Evolutionary conservation across 2,797 vertebrate genomes (phyloP).

Genomic region (Fundulus diaphanus): DNA sequence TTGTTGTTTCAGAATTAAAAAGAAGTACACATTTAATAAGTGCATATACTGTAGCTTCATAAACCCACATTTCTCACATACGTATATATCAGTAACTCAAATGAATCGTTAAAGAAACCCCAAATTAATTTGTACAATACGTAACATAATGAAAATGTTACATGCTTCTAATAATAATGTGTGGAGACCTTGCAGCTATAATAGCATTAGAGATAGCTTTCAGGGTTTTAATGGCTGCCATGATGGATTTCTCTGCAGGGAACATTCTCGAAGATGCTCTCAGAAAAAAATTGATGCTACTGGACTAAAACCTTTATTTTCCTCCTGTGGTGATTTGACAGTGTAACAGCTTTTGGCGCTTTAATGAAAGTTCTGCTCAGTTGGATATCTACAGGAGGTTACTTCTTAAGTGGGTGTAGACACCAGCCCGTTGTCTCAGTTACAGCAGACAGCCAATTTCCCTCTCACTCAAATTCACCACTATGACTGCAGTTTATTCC

Average conservation of each 20-base stretch:
- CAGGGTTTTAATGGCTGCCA: not conserved
- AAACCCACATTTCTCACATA: not conserved
- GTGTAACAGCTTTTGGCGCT: not conserved
- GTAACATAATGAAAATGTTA: not conserved
- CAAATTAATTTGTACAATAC: not conserved
- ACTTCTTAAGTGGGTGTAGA: conserved; percentile 9
- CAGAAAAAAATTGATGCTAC: not conserved
- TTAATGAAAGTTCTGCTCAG: conserved; percentile 14
- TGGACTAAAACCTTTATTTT: not conserved
- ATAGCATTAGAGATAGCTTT: not conserved
- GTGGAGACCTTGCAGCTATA: not conserved
- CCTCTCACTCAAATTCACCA: not conserved
- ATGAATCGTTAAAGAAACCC: not conserved
- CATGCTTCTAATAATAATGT: not conserved
- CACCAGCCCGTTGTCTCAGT: not conserved
- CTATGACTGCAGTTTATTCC: not conserved
- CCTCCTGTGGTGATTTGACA: not conserved
- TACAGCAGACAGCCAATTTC: not conserved
- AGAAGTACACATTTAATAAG: not conserved
- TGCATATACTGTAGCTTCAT: no score
- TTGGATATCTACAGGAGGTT: conserved; percentile 3
- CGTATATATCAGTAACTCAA: not conserved
- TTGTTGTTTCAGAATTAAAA: not conserved
- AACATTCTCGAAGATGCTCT: not conserved
- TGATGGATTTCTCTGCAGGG: not conserved